Evolutionary conservation across 2,888 invertebrate genomes (phyloP).

Genomic region (Ormyrus rosae): DNA sequence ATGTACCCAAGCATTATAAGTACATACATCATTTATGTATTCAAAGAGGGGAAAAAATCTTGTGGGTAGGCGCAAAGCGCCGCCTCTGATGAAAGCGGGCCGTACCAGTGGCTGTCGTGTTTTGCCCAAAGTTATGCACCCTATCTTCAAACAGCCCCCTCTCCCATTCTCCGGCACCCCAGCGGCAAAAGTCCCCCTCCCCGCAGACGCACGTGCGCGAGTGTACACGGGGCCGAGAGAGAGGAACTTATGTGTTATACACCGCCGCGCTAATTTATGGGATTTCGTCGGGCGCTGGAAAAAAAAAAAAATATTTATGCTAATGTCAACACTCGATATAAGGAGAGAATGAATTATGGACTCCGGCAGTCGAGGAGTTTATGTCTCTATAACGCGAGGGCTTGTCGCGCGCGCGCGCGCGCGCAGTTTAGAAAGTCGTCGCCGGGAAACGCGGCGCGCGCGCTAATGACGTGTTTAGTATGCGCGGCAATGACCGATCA

Average conservation of each 20-base stretch:
- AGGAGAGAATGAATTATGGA: constrained; percentile 44
- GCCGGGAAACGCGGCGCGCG: not conserved
- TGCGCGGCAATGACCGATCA: constrained; percentile 28
- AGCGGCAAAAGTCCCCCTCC: constrained; percentile 42
- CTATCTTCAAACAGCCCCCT: constrained; percentile 59
- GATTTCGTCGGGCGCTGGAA: constrained; percentile 5
- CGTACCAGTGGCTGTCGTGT: constrained; percentile 67
- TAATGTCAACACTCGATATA: constrained; percentile 49
- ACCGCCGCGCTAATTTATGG: constrained; percentile 48
- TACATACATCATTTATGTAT: constrained; percentile 54
- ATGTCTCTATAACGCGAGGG: not conserved
- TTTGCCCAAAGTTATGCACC: constrained; percentile 64
- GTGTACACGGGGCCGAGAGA: constrained; percentile 4
- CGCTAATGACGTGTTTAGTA: constrained; percentile 1
- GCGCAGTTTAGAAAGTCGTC: constrained; percentile 43
- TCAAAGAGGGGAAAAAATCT: constrained; percentile 57
- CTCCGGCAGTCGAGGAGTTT: constrained; percentile 1
- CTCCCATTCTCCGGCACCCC: constrained; percentile 50
- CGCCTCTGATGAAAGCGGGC: constrained; percentile 72
- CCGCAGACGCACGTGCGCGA: constrained; percentile 57
- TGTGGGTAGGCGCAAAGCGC: constrained; percentile 62
- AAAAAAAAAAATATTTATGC: constrained; percentile 36
- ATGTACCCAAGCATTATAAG: constrained; percentile 36
- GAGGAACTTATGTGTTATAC: not conserved
- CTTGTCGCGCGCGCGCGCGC: constrained; percentile 5